phyloP scores from a whole-genome alignment of 2,888 invertebrate species.

The Lepidocyrtinus sp. region DNA sequence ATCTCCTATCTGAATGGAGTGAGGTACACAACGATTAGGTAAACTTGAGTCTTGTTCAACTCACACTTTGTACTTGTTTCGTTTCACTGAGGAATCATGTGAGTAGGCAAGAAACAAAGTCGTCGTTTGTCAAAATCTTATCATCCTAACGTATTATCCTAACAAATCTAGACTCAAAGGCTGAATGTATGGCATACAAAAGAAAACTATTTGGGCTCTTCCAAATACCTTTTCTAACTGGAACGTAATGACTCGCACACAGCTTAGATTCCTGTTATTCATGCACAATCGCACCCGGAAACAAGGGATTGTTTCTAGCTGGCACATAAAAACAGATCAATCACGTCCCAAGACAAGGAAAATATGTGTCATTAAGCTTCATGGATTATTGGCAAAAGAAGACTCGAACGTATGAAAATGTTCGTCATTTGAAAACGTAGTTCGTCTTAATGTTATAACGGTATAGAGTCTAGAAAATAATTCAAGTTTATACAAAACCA shows the following conservation, averaged over 20 bases:
- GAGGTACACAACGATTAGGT: too few relatives aligned
- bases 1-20: too few relatives aligned
- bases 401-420: not conserved
- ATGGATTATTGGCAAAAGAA: constrained; percentile 9
- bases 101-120: constrained; percentile 29
- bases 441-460: not conserved
- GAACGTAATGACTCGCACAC: not conserved
- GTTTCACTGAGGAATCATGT: constrained; percentile 35
- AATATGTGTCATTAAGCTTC: not conserved
- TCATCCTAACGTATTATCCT: not conserved
- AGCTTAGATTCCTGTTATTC: too few relatives aligned
- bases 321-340: constrained; percentile 12
- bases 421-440: not conserved
- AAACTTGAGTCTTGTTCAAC: not conserved
- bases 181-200: not conserved
- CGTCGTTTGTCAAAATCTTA: constrained; percentile 11
- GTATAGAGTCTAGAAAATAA: too few relatives aligned
- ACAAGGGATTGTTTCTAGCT: not conserved
- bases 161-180: not conserved
- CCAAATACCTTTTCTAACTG: constrained; percentile 9
- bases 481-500: too few relatives aligned
- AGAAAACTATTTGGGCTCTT: not conserved
- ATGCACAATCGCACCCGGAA: not conserved
- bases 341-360: not conserved
- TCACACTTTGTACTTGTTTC: constrained; percentile 46